Evolutionary conservation across 2,888 invertebrate genomes (phyloP).

Genomic region (Azorinus chamasolen): DNA sequence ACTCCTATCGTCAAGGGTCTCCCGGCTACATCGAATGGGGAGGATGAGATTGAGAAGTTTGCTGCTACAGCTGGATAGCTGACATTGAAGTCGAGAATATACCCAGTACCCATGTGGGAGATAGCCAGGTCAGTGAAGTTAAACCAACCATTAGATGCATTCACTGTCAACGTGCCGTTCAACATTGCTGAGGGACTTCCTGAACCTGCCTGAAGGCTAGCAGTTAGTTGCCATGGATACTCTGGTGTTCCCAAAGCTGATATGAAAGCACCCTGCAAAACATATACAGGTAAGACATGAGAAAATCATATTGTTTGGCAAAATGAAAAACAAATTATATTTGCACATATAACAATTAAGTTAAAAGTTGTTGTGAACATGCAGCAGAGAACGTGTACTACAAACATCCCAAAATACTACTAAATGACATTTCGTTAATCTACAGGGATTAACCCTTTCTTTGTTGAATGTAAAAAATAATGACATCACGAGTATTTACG

Average conservation of each 20-base stretch:
- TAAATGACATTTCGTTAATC: too few relatives aligned
- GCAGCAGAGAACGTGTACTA: too few relatives aligned
- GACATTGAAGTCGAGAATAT: constrained; percentile 73
- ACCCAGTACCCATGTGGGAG: constrained; percentile 72
- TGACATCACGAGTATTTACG: too few relatives aligned
- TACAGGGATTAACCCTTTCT: too few relatives aligned
- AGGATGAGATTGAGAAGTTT: constrained; percentile 61
- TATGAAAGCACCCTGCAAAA: constrained; percentile 68
- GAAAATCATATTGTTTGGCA: too few relatives aligned
- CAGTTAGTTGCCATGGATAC: constrained; percentile 77
- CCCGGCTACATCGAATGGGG: constrained; percentile 59
- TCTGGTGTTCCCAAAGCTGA: constrained; percentile 70
- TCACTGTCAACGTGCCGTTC: constrained; percentile 66
- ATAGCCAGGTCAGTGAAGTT: constrained; percentile 80
- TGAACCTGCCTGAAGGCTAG: constrained; percentile 62
- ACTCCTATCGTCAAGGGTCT: constrained; percentile 59
- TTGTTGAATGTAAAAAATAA: too few relatives aligned
- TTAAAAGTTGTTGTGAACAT: too few relatives aligned
- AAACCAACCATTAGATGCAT: constrained; percentile 76
- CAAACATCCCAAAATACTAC: too few relatives aligned
- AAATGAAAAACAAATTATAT: too few relatives aligned
- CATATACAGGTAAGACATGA: too few relatives aligned
- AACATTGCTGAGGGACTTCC: constrained; percentile 67
- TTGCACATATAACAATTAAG: too few relatives aligned
- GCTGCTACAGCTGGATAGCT: constrained; percentile 66